Evolutionary conservation across 2,888 invertebrate species (phyloP), one percentile per base, ranked within the genome.

Genomic region (Atrina japonica): DNA sequence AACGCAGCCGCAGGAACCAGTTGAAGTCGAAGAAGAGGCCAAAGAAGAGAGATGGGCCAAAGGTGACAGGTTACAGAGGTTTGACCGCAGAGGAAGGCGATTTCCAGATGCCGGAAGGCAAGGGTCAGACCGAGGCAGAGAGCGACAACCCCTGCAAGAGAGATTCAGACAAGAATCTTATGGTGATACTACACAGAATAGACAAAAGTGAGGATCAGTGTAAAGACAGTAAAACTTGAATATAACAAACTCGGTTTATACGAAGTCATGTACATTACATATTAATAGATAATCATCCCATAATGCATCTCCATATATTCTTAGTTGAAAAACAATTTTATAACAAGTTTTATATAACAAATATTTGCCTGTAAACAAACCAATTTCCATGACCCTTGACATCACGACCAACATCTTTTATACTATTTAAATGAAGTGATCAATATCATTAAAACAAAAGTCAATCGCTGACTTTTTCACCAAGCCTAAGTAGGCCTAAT

Each of bases 41-140:
- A 69, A 73, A 58, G 65, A 55, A 23, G 67, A 70, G 25, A 69
- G 76, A 49, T 80, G 79, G 76, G 53, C 50, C 5, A 77, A 70
- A 47, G 83, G 81, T 1, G 77, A 77, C 58, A 68, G 60, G 41
- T 65, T 78, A 43, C 27, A 21, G 50, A 35, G 35, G 11, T 35
- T 35, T 35, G 53, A 66, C 35, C 41, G 47, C 30, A 55, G 45
- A 25, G 30, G 21, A 47, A 52, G 56, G 40, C 7, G 14, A 55
- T 40, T 21, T 53, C 27, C 23, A 64, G 43, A 40, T 21, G 27
- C 40, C n/a, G 53, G 27, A 53, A 59, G 21, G 47, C 16, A 53
- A 41, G 50, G 35, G 43, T 25, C 45, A 65, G 30, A 47, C 49
- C 35, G 35, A 35, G 35, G 35, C 11, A 45, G 40, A 18, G 60